phyloP scores from a whole-genome alignment of 2,888 invertebrate species.

The Folsomia manolachei region DNA sequence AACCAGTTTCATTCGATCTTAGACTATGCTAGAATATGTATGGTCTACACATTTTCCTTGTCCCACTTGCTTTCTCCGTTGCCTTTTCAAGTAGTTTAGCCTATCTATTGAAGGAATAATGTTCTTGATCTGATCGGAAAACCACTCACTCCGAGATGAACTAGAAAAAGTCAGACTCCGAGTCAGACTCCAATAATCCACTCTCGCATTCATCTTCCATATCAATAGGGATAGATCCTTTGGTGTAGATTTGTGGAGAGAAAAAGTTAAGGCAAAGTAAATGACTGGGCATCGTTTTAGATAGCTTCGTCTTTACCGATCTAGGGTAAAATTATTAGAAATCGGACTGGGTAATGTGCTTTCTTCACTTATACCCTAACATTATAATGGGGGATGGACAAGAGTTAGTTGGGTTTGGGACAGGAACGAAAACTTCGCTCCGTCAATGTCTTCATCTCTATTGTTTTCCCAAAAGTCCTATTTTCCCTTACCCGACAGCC shows the following conservation, averaged over 20 bases:
- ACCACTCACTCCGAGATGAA: not conserved
- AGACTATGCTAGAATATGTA: too few species aligned
- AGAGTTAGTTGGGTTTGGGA: too few species aligned
- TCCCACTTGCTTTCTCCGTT: not conserved
- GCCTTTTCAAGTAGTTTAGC: too few species aligned
- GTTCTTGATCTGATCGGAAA: not conserved
- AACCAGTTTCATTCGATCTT: not conserved
- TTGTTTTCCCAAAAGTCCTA: slow-evolving; percentile 8
- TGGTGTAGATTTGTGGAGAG: not conserved
- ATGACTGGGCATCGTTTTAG: too few species aligned
- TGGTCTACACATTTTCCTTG: too few species aligned
- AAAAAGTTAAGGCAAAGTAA: not conserved
- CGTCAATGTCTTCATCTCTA: slow-evolving; percentile 8
- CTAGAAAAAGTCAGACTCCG: too few species aligned
- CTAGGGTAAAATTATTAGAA: slow-evolving; percentile 12
- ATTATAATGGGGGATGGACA: too few species aligned
- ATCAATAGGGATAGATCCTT: not conserved
- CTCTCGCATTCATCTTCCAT: slow-evolving; percentile 2
- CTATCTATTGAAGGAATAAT: not conserved
- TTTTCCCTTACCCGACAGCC: slow-evolving; percentile 13
- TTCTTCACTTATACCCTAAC: too few species aligned
- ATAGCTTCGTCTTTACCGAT: not conserved
- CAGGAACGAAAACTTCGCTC: not conserved
- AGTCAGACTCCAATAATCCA: not conserved
- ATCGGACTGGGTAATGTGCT: not conserved